Evolutionary conservation across 2,113 vertebrate species (phyloP), one percentile per base, ranked within the genome.

Genomic region (Ranitomeya variabilis): DNA sequence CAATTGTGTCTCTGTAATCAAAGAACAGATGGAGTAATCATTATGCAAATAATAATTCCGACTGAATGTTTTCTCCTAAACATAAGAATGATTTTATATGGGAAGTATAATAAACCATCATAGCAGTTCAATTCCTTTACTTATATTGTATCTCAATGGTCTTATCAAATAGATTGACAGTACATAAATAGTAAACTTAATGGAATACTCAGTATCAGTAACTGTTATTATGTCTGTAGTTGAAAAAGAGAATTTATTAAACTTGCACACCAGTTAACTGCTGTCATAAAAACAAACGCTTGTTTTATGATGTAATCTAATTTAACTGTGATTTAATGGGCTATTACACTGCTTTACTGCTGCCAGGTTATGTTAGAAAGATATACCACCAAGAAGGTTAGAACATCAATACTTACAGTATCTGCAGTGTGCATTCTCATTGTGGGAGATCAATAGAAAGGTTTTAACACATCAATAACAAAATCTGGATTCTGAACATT

Each of bases 241-340:
- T 77, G 73, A 86, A 78, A 60, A 64, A 80, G 77, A 76, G 86
- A 76, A 81, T 88, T 52, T 83, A 88, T 83, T 88, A 83, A 83
- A 84, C 45, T 57, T 80, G 77, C 60, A 31, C 76, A 80, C 62
- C 86, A 80, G 76, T 89, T 89, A 84, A 84, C 87, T 66, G 60
- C 81, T 76, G 69, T 67, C 80, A 84, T 89, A 89, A 89, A 83
- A 71, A 76, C 67, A 83, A 83, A 83, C 26, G 87, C 71, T 54
- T 37, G 81, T 84, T 89, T 89, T 89, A 89, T 89, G 81, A 84
- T 83, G 57, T 83, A 89, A 89, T 89, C 80, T 89, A 89, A 84
- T 88, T 88, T 88, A 62, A 88, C 80, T 83, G 80, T 88, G 66
- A 88, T 89, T 89, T 89, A 89, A 84, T 84, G 84, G 81, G 59